A percentile compares a stretch with the other conserved stretches of the same genome.
phyloP scores from a whole-genome alignment of 2,888 invertebrate species.

The Timandra comae region DNA sequence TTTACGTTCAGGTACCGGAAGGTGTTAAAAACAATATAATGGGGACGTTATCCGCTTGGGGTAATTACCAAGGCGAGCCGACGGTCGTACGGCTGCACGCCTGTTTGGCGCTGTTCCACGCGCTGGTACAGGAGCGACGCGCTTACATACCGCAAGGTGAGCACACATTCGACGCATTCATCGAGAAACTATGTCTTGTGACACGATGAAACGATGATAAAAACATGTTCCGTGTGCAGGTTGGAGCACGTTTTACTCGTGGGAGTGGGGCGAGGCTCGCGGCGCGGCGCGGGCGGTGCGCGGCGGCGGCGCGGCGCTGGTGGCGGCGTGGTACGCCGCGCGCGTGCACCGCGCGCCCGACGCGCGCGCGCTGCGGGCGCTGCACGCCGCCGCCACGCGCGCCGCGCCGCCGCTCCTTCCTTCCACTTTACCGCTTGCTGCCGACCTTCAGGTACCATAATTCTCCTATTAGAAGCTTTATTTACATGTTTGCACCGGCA shows the following conservation, averaged over 20 bases:
- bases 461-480: too few species aligned
- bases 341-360: conserved; percentile 42
- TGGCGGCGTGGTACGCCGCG: conserved; percentile 49
- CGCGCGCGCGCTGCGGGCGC: conserved; percentile 33
- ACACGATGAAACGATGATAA: too few species aligned
- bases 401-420: conserved; percentile 21
- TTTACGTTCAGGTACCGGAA: conserved; percentile 80
- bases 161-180: too few species aligned
- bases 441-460: conserved; percentile 35
- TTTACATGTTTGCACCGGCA: too few species aligned
- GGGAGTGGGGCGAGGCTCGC: conserved; percentile 65
- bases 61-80: conserved; percentile 66
- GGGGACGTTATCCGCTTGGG: conserved; percentile 84
- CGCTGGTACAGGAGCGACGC: conserved; percentile 92
- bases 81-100: conserved; percentile 71
- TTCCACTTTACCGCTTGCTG: conserved; percentile 31
- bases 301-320: conserved; percentile 22
- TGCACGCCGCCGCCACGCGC: conserved; percentile 46
- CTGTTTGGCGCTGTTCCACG: conserved; percentile 90
- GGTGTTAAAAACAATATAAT: conserved; percentile 83
- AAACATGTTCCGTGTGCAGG: conserved; percentile 35
- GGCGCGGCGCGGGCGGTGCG: conserved; percentile 33
- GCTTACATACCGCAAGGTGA: conserved; percentile 93
- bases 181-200: too few species aligned
- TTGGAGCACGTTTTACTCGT: conserved; percentile 63